Base-by-base conservation (phyloP, 2,113 vertebrate species). In the Oncorhynchus clarkii region DNA sequence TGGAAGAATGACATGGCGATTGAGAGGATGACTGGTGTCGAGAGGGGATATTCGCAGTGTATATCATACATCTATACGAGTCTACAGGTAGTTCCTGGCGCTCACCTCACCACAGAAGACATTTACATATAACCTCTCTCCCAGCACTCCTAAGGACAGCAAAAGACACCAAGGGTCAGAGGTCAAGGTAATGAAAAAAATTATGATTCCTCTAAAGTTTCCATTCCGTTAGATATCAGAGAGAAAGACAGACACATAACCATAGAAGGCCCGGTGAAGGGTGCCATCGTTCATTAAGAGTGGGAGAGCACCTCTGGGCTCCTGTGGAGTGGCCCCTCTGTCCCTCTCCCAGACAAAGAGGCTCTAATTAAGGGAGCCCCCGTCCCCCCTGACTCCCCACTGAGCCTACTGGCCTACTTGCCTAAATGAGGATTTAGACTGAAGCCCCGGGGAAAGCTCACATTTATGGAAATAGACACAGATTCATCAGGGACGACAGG, bases 361-460 rank as follows among this genome's bases (percentile, higher is more conserved):
- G 9, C 22, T 18, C 68, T 49, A 70, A 70, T 70, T 70, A 70
- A 22, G 20, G 45, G 68, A 45, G 34, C 22, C 67, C 39, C 22
- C 39, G 9, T 45, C 39, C 9, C 39, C 39, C 39, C 9, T 45
- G 39, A 45, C 16, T 24, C 9, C 11, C 5, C 39, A 39, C 68
- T 24, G 39, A 70, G 68, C 27, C 13, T 5, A 14, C 34, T 70
- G 68, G 34, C 68, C 68, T 70, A 70, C 68, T 70, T 49, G 45
- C 20, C 68, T 70, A 70, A 49, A 49, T 70, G 34, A 45, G 29
- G 68, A 70, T 49, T 49, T 70, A 49, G 68, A 70, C 68, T 48
- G 20, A 70, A 70, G 45, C 45, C n/a, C 39, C 22, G 1, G 68
- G 68, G 68, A 49, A 11, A 70, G 34, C 22, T 70, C 68, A 9